These are phyloP conservation scores for Dastarcus helophoroides DNA, from an alignment of 2,888 invertebrate genomes.

Conservation along the genomic window DNA sequence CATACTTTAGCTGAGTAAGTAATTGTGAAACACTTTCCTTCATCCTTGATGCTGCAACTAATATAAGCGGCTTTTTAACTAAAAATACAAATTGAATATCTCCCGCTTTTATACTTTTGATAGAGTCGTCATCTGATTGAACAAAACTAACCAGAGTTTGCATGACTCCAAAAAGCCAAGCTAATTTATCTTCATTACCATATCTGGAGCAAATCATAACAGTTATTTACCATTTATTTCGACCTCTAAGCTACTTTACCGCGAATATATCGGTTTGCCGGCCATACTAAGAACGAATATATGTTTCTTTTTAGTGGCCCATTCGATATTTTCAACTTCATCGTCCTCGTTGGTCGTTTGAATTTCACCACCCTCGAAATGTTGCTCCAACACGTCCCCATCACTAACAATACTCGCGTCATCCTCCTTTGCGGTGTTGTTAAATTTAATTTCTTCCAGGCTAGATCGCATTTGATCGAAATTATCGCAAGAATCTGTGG, in stretches of 20 bases:
- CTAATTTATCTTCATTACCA: constrained; percentile 88
- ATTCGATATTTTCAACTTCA: constrained; percentile 57
- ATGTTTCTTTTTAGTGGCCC: constrained; percentile 77
- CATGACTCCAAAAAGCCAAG: constrained; percentile 88
- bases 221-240: not conserved
- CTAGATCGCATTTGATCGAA: constrained; percentile 54
- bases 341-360: constrained; percentile 34
- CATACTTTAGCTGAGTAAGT: constrained; percentile 75
- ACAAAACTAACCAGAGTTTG: constrained; percentile 88
- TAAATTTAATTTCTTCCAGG: constrained; percentile 47
- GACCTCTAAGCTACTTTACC: constrained; percentile 46
- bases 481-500: constrained; percentile 60
- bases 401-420: constrained; percentile 18
- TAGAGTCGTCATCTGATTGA: constrained; percentile 70
- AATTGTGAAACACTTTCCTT: constrained; percentile 76
- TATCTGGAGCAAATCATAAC: constrained; percentile 45
- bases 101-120: constrained; percentile 75
- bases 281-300: constrained; percentile 91
- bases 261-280: constrained; percentile 93
- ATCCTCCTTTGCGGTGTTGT: constrained; percentile 29
- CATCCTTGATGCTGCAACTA: constrained; percentile 77
- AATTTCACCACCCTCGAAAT: constrained; percentile 15
- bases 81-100: constrained; percentile 86
- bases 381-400: no score
- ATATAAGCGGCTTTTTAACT: constrained; percentile 78